Evolutionary conservation across 2,888 invertebrate species (phyloP).

Genomic region (Idaea biselata): DNA sequence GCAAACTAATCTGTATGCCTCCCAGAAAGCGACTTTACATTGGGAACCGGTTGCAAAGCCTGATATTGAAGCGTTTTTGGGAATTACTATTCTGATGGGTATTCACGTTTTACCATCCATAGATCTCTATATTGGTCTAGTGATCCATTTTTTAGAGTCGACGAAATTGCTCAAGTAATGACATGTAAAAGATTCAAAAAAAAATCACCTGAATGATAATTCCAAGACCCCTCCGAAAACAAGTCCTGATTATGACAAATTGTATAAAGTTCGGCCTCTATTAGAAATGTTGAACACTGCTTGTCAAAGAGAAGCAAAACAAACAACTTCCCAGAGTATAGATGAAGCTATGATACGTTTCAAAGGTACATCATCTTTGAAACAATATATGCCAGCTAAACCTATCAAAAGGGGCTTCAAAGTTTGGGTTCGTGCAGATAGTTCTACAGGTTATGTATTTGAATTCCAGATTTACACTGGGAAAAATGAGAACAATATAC

Average conservation of each 20-base stretch:
- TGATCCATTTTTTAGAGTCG: constrained; percentile 16
- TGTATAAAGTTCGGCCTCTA: constrained; percentile 21
- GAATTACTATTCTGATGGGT: constrained; percentile 17
- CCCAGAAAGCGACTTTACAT: constrained; percentile 12
- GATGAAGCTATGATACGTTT: constrained; percentile 28
- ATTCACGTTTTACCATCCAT: constrained; percentile 15
- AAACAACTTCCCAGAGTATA: constrained; percentile 17
- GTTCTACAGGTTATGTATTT: constrained; percentile 19
- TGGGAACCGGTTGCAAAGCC: constrained; percentile 16
- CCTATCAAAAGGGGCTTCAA: constrained; percentile 28
- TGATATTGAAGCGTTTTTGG: constrained; percentile 17
- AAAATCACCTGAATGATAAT: constrained; percentile 16
- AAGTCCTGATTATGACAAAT: constrained; percentile 16
- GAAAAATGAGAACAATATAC: constrained; percentile 22
- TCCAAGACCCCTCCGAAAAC: constrained; percentile 14
- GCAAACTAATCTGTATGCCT: constrained; percentile 18
- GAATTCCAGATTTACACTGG: constrained; percentile 29
- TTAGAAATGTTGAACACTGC: constrained; percentile 14
- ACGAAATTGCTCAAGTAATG: constrained; percentile 16
- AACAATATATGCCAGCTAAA: constrained; percentile 23
- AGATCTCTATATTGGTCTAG: constrained; percentile 18
- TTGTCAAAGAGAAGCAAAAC: constrained; percentile 14
- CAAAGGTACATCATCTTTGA: constrained; percentile 19
- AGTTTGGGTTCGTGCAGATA: constrained; percentile 25
- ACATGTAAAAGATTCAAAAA: constrained; percentile 14